Evolutionary conservation across 2,888 invertebrate genomes (phyloP), one percentile per base, ranked within the genome.

Genomic region (Ochropacha duplaris): DNA sequence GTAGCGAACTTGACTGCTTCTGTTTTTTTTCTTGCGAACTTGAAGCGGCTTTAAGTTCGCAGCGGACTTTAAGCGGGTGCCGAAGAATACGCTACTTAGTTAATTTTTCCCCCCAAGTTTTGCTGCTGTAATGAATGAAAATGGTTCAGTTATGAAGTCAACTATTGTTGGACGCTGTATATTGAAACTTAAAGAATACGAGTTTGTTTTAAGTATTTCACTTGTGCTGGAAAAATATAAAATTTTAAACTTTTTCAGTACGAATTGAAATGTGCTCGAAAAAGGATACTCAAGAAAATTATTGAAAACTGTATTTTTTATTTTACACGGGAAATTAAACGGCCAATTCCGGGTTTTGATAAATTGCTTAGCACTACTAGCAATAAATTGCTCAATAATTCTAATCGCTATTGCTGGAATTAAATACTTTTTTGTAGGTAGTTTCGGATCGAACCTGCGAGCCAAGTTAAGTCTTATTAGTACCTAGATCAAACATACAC

Each of bases 1-100:
- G 87, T 85, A 81, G 80, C 76, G 63, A 76, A 79, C 80, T 83
- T 75, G 70, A 65, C 68, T 69, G 16, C 19, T 44, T 44, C 19
- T 44, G 1, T 19, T 9, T 19, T 36, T 36, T 19, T 19, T 44
- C 44, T 44, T n/a, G 44, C 9, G 9, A 44, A 44, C 44, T 44
- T 44, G 19, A 44, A 19, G 44, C 2, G 44, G 44, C 44, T 44
- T 44, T 44, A 44, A 44, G 19, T 19, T 44, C 9, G 9, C 19
- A 44, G 14, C 34, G 44, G 44, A 44, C 9, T 44, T 39, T 44
- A 44, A 54, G 24, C 28, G 44, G 50, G 50, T 9, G 24, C 49
- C 26, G 36, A 57, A 51, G 57, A 55, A 57, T 49, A 24, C 44
- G 56, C 56, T 36, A 51, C 60, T 57, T 59, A 55, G 26, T 50